Evolutionary conservation across 2,797 vertebrate genomes (phyloP).

Genomic region (Dendrocincla fuliginosa): DNA sequence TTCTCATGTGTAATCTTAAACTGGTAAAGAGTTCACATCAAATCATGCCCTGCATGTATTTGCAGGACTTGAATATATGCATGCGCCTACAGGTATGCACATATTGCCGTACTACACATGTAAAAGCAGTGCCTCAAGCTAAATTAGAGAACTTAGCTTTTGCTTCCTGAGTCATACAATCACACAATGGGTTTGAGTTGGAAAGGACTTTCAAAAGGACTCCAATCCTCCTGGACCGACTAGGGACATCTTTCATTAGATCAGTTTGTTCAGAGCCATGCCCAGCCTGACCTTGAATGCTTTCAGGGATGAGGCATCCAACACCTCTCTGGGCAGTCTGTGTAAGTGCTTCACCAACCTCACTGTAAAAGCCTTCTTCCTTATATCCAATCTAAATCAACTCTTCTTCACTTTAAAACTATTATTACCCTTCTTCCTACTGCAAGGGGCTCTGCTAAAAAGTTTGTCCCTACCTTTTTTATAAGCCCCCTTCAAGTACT

Average conservation of each 20-base stretch:
- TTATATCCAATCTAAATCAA: not conserved
- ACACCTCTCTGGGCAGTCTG: not conserved
- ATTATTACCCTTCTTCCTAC: not conserved
- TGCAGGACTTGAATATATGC: not conserved
- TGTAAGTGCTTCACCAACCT: not conserved
- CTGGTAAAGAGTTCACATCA: not conserved
- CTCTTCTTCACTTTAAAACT: not conserved
- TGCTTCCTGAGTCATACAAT: not conserved
- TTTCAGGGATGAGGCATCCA: not conserved
- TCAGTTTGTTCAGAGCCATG: rapidly evolving
- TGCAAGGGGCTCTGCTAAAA: not conserved
- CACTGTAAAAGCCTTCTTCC: not conserved
- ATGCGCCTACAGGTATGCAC: not conserved
- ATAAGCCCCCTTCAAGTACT: not conserved
- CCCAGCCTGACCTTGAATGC: not conserved
- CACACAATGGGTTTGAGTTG: not conserved
- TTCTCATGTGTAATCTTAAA: not conserved
- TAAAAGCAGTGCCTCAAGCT: not conserved
- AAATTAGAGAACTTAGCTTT: not conserved
- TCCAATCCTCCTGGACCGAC: not conserved
- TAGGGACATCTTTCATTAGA: not conserved
- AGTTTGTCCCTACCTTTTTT: not conserved
- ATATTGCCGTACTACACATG: not conserved
- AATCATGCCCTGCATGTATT: not conserved
- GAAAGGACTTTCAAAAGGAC: not conserved